Percentiles rank a stretch among this genome's conserved stretches.
phyloP scores from a whole-genome alignment of 2,113 vertebrate genomes.

The Diphyllodes magnificus region DNA sequence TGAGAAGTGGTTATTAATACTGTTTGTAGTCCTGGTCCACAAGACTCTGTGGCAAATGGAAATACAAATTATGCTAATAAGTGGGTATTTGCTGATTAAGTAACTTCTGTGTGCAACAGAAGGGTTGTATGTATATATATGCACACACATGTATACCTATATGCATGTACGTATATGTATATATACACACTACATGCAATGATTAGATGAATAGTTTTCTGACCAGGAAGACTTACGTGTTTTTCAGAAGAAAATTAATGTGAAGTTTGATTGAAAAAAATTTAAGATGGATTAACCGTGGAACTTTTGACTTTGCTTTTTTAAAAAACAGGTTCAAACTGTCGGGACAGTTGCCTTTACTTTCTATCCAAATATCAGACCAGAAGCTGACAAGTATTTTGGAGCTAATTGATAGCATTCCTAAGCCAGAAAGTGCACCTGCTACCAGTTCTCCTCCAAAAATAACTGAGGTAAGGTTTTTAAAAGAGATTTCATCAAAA shows the following conservation, averaged over 20 bases:
- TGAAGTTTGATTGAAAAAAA: neutral
- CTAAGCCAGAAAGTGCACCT: slow-evolving; percentile 78
- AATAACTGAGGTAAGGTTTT: slow-evolving; percentile 73
- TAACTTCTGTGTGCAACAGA: neutral
- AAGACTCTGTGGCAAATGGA: neutral
- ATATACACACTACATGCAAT: neutral
- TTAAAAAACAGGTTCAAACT: slow-evolving; percentile 85
- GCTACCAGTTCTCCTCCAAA: slow-evolving; percentile 48
- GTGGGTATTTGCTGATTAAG: neutral
- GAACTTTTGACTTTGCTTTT: neutral
- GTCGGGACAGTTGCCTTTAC: slow-evolving; percentile 85
- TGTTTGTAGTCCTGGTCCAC: neutral
- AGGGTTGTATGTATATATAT: neutral
- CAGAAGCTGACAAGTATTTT: slow-evolving; percentile 85
- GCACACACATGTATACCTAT: neutral
- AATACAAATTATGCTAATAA: neutral
- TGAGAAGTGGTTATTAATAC: neutral
- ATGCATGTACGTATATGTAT: rapidly evolving
- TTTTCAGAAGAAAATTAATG: neutral
- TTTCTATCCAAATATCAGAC: slow-evolving; percentile 90
- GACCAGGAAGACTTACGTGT: neutral
- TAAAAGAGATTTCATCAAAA: neutral
- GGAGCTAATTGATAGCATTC: slow-evolving; percentile 89
- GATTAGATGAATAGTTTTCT: neutral
- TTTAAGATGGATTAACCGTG: neutral